Base-by-base conservation (phyloP, 2,113 vertebrate genomes). In the Coreoperca whiteheadi region DNA sequence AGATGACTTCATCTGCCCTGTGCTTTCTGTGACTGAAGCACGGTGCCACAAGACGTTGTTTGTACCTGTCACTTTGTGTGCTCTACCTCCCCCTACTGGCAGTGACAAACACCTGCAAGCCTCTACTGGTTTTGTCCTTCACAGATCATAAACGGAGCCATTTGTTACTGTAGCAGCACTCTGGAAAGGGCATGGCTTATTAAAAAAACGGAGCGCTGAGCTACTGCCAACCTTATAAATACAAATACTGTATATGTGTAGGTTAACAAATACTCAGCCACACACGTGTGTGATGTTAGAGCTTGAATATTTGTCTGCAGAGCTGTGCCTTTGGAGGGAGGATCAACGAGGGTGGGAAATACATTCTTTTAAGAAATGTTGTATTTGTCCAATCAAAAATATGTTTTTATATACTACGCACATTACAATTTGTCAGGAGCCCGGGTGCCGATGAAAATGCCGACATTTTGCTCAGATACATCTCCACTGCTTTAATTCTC, bases 11-110 rank as follows among this genome's bases (percentile, higher is more conserved):
- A 81, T 70, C 66, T 61, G 37, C 59, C 34, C 20, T 41, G 32
- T 54, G 82, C 59, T 76, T 39, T 53, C 51, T 74, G 39, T 34
- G 48, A 39, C 43, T 64, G 68, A 48, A 66, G 56, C 41, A 8
- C 56, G 4, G 3, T 25, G 41, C 30, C 57, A 30, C 25, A 53
- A 25, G 32, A 14, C 63, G 39, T 28, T 41, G 16, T 41, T 12
- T 32, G 20, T 1, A 23, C 43, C 43, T 41, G 12, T 67, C 46
- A 25, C 46, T 80, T 1, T 37, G 23, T 74, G 65, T 84, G 53
- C 70, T 86, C 64, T 84, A 23, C 16, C 82, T 75, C 87, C 87
- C 76, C 69, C 85, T 88, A 43, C 72, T 89, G 91, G 87, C 68
- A 0, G 30, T 39, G 10, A 72, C 15, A 30, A 21, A 48, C 7